Percentiles rank a stretch among this genome's conserved stretches.
These are phyloP conservation scores for Mugil cephalus DNA, from an alignment of 2,113 vertebrate genomes.

Conservation along the genomic window DNA sequence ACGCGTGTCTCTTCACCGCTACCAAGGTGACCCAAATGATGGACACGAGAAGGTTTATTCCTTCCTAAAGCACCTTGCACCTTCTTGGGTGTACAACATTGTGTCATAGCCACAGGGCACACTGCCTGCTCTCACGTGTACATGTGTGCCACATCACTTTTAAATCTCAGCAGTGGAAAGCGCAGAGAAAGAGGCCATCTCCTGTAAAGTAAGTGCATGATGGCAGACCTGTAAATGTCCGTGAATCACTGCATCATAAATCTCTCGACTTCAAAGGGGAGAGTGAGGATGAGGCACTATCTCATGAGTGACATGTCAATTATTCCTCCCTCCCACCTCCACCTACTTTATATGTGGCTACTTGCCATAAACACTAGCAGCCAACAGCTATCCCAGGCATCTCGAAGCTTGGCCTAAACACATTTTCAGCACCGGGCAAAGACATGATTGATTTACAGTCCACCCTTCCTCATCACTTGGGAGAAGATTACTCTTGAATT, in stretches of 20 bases:
- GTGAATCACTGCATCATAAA: slow-evolving; percentile 68
- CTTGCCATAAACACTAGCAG: slow-evolving; percentile 52
- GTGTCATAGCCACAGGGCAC: slow-evolving; percentile 2
- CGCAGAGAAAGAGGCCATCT: slow-evolving; percentile 34
- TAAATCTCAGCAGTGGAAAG: slow-evolving; percentile 7
- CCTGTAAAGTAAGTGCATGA: slow-evolving; percentile 42
- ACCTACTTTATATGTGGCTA: slow-evolving; percentile 57
- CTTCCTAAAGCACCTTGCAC: background rate
- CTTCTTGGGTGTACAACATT: background rate
- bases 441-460: slow-evolving; percentile 51
- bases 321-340: slow-evolving; percentile 52
- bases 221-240: slow-evolving; percentile 59
- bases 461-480: slow-evolving; percentile 46
- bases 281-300: slow-evolving; percentile 59
- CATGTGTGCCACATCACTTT: slow-evolving; percentile 13
- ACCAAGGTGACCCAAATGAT: background rate
- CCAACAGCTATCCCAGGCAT: slow-evolving; percentile 37
- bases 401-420: slow-evolving; percentile 39
- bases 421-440: slow-evolving; percentile 42
- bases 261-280: slow-evolving; percentile 58
- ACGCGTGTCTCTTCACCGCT: background rate
- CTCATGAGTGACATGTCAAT: slow-evolving; percentile 72
- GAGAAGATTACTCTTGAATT: slow-evolving; percentile 55
- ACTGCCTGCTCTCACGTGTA: background rate
- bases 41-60: background rate